These are phyloP conservation scores for Pimpla rufipes DNA, from an alignment of 2,888 invertebrate genomes.

Conservation along the genomic window DNA sequence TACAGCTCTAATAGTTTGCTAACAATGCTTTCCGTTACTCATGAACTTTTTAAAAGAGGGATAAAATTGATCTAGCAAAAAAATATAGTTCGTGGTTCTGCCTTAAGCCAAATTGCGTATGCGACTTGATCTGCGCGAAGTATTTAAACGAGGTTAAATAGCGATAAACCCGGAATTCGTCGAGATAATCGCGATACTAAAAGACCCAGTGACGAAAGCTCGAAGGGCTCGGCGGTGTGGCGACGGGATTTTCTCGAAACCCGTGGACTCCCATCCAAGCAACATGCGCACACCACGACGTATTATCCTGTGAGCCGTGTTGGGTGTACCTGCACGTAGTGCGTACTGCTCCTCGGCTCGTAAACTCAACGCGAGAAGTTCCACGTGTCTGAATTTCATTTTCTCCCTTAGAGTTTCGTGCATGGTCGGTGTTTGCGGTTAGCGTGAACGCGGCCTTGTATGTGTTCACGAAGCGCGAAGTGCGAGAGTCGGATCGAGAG, in stretches of 20 bases:
- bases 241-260: slow-evolving; percentile 25
- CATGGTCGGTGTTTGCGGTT: slow-evolving; percentile 73
- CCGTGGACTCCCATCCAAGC: slow-evolving; percentile 22
- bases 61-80: too few species aligned
- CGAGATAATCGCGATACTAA: slow-evolving; percentile 23
- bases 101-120: too few species aligned
- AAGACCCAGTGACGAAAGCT: slow-evolving; percentile 10
- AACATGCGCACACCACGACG: slow-evolving; percentile 36
- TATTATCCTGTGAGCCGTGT: slow-evolving; percentile 57
- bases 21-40: too few species aligned
- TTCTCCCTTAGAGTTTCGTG: slow-evolving; percentile 69
- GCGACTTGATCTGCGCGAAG: background rate
- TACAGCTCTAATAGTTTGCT: too few species aligned
- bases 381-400: slow-evolving; percentile 73
- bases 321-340: slow-evolving; percentile 41
- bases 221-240: background rate
- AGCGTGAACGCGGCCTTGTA: slow-evolving; percentile 65
- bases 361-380: slow-evolving; percentile 73
- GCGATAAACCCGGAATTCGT: background rate
- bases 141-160: background rate
- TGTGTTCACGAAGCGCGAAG: slow-evolving; percentile 46
- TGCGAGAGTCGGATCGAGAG: background rate
- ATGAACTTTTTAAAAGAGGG: too few species aligned
- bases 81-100: too few species aligned
- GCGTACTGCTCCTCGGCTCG: slow-evolving; percentile 58